These are phyloP conservation scores for Cephus pulcher DNA, from an alignment of 2,888 invertebrate genomes.

Conservation along the genomic window DNA sequence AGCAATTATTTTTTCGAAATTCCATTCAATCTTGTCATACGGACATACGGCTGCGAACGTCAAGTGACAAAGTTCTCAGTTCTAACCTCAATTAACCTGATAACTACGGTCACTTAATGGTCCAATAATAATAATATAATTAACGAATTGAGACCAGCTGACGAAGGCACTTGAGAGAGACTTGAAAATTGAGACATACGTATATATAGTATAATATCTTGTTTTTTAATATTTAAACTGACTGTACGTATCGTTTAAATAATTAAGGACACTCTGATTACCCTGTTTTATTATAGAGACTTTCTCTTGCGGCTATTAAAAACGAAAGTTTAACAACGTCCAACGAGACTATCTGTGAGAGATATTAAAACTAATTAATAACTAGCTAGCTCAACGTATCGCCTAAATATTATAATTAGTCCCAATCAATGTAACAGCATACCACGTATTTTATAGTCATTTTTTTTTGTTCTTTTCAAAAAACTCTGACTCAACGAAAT, in stretches of 20 bases:
- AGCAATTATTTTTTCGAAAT: not conserved
- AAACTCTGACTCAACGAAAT: no score
- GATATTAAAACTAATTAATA: not conserved
- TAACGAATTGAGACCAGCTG: not conserved
- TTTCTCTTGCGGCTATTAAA: not conserved
- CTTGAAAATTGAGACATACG: not conserved
- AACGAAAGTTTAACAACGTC: not conserved
- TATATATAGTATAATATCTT: not conserved
- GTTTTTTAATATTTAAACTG: not conserved
- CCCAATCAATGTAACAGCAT: not conserved
- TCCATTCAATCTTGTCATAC: not conserved
- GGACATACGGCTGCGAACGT: not conserved
- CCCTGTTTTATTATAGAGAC: not conserved
- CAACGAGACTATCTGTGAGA: not conserved
- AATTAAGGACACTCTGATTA: not conserved
- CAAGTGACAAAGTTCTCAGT: not conserved
- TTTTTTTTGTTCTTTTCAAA: no score
- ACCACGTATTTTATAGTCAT: not conserved
- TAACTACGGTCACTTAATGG: not conserved
- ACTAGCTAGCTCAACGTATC: not conserved
- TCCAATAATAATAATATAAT: not conserved
- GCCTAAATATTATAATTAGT: not conserved
- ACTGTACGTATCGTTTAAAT: not conserved
- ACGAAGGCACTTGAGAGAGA: not conserved
- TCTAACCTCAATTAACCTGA: not conserved